Evolutionary conservation across 2,888 invertebrate species (phyloP).

Genomic region (Amblyjoppa fuscipennis): DNA sequence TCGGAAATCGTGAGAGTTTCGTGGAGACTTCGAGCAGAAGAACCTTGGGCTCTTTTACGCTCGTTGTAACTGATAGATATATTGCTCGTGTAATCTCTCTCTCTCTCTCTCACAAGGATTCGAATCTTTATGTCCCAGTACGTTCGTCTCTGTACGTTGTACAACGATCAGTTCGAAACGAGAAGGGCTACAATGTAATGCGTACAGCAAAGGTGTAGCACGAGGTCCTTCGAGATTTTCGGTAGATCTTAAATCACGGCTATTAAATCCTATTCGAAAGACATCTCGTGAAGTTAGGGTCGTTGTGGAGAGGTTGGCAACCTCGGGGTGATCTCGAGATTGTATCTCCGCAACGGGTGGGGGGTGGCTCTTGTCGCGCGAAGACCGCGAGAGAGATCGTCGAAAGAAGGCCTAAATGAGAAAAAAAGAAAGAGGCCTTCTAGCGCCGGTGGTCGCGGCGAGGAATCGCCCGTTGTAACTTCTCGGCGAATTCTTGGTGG

Average conservation of each 20-base stretch:
- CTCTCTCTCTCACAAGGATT: conserved; percentile 9
- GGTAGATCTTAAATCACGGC: conserved; percentile 11
- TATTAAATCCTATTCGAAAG: conserved; percentile 10
- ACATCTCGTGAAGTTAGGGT: conserved; percentile 15
- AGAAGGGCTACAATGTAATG: not conserved
- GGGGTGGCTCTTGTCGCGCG: conserved; percentile 52
- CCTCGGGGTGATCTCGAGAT: not conserved
- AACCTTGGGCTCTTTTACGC: conserved; percentile 1
- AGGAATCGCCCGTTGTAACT: conserved; percentile 37
- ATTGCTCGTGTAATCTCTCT: conserved; percentile 15
- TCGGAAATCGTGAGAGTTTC: conserved; percentile 37
- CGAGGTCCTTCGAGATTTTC: not conserved
- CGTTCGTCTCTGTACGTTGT: conserved; percentile 3
- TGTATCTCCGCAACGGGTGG: conserved; percentile 8
- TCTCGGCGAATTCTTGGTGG: conserved; percentile 24
- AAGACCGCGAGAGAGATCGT: conserved; percentile 8
- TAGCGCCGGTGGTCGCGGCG: conserved; percentile 19
- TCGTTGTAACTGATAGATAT: conserved; percentile 33
- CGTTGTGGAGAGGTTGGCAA: conserved; percentile 6
- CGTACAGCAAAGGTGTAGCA: not conserved
- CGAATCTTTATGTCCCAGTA: conserved; percentile 47
- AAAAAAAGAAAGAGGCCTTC: conserved; percentile 12
- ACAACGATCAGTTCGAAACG: conserved; percentile 33
- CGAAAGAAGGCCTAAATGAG: conserved; percentile 18
- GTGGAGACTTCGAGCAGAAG: conserved; percentile 14